Conservation (phyloP, 2,888 invertebrate species). For the Coecobrya sp. region DNA sequence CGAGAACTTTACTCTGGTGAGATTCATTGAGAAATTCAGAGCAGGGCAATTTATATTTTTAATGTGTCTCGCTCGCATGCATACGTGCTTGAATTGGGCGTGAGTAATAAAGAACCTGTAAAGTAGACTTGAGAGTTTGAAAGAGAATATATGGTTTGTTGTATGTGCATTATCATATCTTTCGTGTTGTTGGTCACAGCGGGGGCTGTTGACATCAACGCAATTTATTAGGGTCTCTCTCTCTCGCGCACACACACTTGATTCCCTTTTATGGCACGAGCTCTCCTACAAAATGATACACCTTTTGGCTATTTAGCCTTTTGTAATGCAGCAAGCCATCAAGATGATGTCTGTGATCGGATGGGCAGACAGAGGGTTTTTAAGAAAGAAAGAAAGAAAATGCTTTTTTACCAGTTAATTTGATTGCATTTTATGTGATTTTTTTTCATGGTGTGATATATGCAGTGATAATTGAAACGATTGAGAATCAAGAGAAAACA, state of each 20-base stretch:
- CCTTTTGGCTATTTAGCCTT: not conserved
- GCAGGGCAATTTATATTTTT: slow-evolving; percentile 57
- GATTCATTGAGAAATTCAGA: slow-evolving; percentile 74
- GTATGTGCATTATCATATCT: slow-evolving; percentile 61
- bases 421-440: slow-evolving; percentile 33
- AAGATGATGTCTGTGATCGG: no score
- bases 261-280: slow-evolving; percentile 79
- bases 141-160: slow-evolving; percentile 31
- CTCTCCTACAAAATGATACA: slow-evolving; percentile 39
- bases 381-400: not conserved
- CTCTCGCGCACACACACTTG: slow-evolving; percentile 76
- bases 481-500: slow-evolving; percentile 88
- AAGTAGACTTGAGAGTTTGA: slow-evolving; percentile 17
- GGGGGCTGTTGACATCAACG: slow-evolving; percentile 86
- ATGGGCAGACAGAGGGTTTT: not conserved
- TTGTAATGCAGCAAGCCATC: no score
- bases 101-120: slow-evolving; percentile 67
- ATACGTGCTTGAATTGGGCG: slow-evolving; percentile 76
- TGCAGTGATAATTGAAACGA: slow-evolving; percentile 86
- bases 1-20: not conserved
- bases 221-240: slow-evolving; percentile 85
- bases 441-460: not conserved
- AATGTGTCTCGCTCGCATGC: slow-evolving; percentile 13
- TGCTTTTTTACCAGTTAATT: slow-evolving; percentile 23
- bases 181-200: slow-evolving; percentile 78